These are phyloP conservation scores for Nomia melanderi DNA, from an alignment of 1,140 invertebrate genomes.

Conservation along the genomic window DNA sequence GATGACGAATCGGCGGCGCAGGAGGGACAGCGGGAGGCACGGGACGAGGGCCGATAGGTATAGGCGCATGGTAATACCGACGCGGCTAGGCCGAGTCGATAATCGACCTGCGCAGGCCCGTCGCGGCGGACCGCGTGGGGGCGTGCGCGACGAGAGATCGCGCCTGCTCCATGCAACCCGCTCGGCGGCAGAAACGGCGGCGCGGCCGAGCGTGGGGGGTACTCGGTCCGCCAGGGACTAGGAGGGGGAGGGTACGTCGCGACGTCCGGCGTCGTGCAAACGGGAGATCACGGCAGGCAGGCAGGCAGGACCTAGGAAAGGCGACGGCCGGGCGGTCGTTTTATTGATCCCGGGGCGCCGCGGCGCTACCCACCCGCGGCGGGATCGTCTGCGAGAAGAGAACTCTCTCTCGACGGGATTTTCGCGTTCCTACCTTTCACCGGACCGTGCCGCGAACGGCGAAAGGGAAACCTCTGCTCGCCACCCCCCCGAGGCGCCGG, in stretches of 20 bases:
- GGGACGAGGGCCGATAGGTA: neutral
- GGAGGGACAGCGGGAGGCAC: no score
- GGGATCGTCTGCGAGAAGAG: conserved; percentile 61
- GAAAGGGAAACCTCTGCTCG: neutral
- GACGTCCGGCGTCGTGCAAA: conserved; percentile 67
- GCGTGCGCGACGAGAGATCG: conserved; percentile 50
- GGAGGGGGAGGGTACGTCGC: conserved; percentile 49
- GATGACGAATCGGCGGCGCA: no score
- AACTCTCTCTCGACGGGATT: conserved; percentile 45
- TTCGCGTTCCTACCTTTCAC: conserved; percentile 24
- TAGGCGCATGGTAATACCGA: conserved; percentile 38
- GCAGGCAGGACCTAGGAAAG: conserved; percentile 72
- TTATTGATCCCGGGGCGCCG: conserved; percentile 81
- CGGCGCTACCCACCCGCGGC: conserved; percentile 79
- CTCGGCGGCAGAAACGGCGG: no score
- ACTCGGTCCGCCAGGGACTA: no score
- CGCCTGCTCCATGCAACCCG: conserved; percentile 30
- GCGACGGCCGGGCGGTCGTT: conserved; percentile 78
- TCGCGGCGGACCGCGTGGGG: conserved; percentile 26
- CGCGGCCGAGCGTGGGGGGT: no score
- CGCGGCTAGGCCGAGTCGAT: conserved; percentile 30
- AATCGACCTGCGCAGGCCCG: conserved; percentile 52
- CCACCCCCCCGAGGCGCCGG: no score
- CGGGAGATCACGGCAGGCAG: conserved; percentile 63
- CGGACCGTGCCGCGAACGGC: neutral